Evolutionary conservation across 35 echinoderm and acorn worm species (phyloP).

Genomic region (Heliocidaris tuberculata): DNA sequence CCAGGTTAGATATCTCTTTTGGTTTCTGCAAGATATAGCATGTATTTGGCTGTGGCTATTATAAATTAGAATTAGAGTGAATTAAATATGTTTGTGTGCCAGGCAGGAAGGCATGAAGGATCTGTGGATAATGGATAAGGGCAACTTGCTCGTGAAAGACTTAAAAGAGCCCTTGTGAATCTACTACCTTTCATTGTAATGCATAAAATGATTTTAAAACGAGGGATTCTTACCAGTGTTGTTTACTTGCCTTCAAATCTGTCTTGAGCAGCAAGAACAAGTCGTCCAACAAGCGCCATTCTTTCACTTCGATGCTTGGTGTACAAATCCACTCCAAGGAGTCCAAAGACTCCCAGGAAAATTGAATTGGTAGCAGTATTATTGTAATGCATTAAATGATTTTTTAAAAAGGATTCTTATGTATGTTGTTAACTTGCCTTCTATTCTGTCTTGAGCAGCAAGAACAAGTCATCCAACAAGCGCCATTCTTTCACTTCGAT

Average conservation of each 20-base stretch:
- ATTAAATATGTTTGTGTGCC: no score
- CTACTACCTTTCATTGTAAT: neutral
- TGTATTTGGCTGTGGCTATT: neutral
- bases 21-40: neutral
- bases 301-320: conserved; percentile 80
- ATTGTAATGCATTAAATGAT: neutral
- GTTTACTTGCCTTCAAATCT: neutral
- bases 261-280: conserved; percentile 65
- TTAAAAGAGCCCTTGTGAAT: neutral
- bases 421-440: no score
- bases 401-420: no score
- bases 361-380: neutral
- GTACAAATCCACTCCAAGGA: conserved; percentile 63
- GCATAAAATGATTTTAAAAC: neutral
- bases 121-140: no score
- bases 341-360: conserved; percentile 29
- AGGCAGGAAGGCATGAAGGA: no score
- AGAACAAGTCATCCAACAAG: conserved; percentile 83
- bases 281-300: conserved; percentile 81
- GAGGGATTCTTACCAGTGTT: no score
- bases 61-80: no score
- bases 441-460: conserved; percentile 22
- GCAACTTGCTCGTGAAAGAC: neutral
- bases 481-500: conserved; percentile 87
- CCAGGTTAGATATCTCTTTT: conserved; percentile 7